Conservation (phyloP, 2,113 vertebrate species). For the Platycercus adscitus region DNA sequence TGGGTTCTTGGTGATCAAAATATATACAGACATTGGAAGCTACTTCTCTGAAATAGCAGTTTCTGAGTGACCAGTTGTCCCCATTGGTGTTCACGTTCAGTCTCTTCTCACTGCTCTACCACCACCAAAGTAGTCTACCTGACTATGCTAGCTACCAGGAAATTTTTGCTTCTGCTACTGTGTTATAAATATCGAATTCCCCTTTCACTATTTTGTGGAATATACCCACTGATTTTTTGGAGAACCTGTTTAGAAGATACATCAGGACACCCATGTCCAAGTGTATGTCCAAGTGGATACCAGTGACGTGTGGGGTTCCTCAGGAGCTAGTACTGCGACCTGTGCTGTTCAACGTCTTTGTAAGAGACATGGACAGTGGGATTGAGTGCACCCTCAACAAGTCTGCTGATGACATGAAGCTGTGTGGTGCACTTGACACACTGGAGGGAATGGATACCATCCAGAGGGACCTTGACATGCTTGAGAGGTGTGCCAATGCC, state of each 20-base stretch:
- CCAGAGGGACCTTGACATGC: neutral
- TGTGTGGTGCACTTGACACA: neutral
- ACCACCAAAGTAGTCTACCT: neutral
- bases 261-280: neutral
- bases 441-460: neutral
- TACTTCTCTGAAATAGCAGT: neutral
- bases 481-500: neutral
- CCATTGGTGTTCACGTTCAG: neutral
- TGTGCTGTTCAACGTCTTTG: neutral
- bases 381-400: neutral
- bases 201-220: fast-evolving
- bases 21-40: neutral
- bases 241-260: neutral
- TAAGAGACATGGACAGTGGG: neutral
- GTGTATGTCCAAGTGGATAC: neutral
- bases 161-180: neutral
- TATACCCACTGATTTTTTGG: neutral
- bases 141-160: neutral
- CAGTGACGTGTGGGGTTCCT: neutral
- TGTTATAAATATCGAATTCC: neutral
- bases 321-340: neutral
- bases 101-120: neutral
- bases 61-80: neutral
- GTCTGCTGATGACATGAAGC: neutral
- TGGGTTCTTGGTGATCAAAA: fast-evolving